Percentiles rank a stretch among this genome's conserved stretches.
Conservation (phyloP, 2,113 vertebrate genomes). For the Forbesichthys papilliferus region DNA sequence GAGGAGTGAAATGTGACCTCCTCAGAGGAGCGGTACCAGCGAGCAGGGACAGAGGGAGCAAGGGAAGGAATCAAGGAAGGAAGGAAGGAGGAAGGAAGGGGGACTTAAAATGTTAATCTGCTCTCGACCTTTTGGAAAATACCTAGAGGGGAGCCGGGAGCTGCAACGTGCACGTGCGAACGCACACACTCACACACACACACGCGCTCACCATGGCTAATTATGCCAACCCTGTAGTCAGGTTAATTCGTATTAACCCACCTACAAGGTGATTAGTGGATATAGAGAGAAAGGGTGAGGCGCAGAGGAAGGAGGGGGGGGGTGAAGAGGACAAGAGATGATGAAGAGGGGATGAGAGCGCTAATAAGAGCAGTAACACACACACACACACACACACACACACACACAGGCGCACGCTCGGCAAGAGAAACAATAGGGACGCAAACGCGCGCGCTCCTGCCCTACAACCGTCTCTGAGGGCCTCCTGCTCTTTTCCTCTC, state of each 20-base stretch:
- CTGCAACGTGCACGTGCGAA: conserved; percentile 1
- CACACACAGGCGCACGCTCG: not conserved
- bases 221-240: conserved; percentile 42
- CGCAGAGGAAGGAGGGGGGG: not conserved
- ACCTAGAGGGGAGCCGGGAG: conserved; percentile 30
- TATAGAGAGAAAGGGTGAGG: conserved; percentile 22
- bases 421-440: too few relatives aligned
- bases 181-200: not conserved
- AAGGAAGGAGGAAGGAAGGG: not conserved
- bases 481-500: not conserved
- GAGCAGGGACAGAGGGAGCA: not conserved
- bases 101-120: conserved; percentile 58
- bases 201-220: conserved; percentile 1
- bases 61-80: not conserved
- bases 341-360: conserved; percentile 43
- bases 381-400: conserved; percentile 18
- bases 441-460: not conserved
- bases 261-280: conserved; percentile 19
- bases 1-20: conserved; percentile 4
- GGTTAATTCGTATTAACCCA: conserved; percentile 42
- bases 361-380: conserved; percentile 42
- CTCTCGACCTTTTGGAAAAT: conserved; percentile 50
- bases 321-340: conserved; percentile 13
- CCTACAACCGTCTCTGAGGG: not conserved
- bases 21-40: not conserved